A percentile compares a stretch with the other conserved stretches of the same genome.
phyloP scores from a whole-genome alignment of 2,888 invertebrate species.

The Heteromurus nitidus region DNA sequence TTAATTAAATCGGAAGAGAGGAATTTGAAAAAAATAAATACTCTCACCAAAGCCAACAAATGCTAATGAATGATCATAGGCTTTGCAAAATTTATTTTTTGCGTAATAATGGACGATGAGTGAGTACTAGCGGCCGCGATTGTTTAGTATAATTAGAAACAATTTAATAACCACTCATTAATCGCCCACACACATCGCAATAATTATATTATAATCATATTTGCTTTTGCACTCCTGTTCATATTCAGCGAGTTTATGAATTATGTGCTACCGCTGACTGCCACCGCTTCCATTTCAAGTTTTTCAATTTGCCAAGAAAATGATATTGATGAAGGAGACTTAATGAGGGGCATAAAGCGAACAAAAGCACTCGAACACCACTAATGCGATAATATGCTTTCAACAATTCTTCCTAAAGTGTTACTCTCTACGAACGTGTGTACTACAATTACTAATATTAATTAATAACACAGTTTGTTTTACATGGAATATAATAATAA shows the following conservation, averaged over 20 bases:
- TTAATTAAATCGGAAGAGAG: background rate
- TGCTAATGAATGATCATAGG: background rate
- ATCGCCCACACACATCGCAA: slow-evolving; percentile 29
- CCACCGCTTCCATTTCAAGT: background rate
- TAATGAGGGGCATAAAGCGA: slow-evolving; percentile 43
- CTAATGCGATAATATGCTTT: background rate
- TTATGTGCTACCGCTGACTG: background rate
- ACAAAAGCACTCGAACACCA: slow-evolving; percentile 12
- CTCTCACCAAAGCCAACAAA: background rate
- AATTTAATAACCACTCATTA: slow-evolving; percentile 38
- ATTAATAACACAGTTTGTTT: slow-evolving; percentile 64
- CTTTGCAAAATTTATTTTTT: background rate
- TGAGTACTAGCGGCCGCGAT: too few species aligned
- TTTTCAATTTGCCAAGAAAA: too few species aligned
- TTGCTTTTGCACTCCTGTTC: slow-evolving; percentile 33
- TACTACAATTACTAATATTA: slow-evolving; percentile 25
- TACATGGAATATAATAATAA: slow-evolving; percentile 50
- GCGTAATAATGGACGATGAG: too few species aligned
- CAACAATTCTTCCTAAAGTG: background rate
- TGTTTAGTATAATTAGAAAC: slow-evolving; percentile 38
- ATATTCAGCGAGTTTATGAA: slow-evolving; percentile 2
- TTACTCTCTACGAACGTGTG: background rate
- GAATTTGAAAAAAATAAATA: background rate
- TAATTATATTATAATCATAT: slow-evolving; percentile 53
- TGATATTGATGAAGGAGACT: background rate